Conservation (phyloP, 2,888 invertebrate genomes). For the Lasioglossum figueresi region DNA sequence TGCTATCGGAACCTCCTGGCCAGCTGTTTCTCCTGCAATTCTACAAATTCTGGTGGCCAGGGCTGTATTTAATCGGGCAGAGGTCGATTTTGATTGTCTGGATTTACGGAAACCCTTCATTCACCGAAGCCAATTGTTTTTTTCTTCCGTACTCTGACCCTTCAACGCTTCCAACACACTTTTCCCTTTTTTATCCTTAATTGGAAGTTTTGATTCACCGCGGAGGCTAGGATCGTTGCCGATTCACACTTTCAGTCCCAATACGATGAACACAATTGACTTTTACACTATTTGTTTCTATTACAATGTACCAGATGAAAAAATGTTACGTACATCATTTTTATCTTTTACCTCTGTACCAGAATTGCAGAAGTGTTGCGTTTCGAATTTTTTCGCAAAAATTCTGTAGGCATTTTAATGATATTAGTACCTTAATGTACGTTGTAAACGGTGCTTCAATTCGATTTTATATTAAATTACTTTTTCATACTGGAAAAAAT, state of each 20-base stretch:
- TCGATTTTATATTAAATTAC: too few species aligned
- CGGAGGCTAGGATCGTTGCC: background rate
- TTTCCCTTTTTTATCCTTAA: background rate
- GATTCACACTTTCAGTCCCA: background rate
- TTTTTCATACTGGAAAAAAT: too few species aligned
- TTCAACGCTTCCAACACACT: background rate
- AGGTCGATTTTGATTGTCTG: background rate
- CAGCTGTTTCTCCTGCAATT: slow-evolving; percentile 1
- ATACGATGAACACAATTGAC: background rate
- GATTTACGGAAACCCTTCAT: background rate
- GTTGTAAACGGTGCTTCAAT: too few species aligned
- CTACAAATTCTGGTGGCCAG: background rate
- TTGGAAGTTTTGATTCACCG: background rate
- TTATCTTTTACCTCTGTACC: too few species aligned
- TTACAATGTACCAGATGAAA: background rate
- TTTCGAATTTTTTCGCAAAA: too few species aligned
- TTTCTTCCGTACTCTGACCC: background rate
- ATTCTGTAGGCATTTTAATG: too few species aligned
- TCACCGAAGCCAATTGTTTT: background rate
- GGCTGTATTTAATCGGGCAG: background rate
- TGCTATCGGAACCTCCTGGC: background rate
- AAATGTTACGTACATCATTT: too few species aligned
- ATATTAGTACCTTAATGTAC: too few species aligned
- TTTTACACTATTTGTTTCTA: too few species aligned
- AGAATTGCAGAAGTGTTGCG: too few species aligned